A percentile compares a stretch with the other conserved stretches of the same genome.
Conservation (phyloP, 92 coral and sea anemone species). For the Galaxea fascicularis region DNA sequence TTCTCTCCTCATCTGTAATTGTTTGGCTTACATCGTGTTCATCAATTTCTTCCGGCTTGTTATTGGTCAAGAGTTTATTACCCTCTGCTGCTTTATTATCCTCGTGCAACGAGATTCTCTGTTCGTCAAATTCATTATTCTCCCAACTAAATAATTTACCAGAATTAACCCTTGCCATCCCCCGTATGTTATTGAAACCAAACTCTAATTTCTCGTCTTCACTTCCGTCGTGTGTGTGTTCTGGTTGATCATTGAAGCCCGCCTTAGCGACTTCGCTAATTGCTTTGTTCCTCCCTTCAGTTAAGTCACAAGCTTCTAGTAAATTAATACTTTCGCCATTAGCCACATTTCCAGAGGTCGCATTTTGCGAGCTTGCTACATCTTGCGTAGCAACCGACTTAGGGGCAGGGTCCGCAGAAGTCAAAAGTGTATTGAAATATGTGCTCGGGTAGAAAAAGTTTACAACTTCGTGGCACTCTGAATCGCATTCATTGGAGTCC, state of each 20-base stretch:
- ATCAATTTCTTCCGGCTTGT: constrained; percentile 54
- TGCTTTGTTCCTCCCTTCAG: constrained; percentile 11
- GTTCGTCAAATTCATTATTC: constrained; percentile 70
- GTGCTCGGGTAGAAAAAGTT: constrained; percentile 63
- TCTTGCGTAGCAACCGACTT: constrained; percentile 4
- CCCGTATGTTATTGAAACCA: constrained; percentile 34
- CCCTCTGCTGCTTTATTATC: constrained; percentile 55
- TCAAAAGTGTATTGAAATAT: constrained; percentile 2
- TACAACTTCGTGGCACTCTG: constrained; percentile 58
- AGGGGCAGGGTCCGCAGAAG: constrained; percentile 3
- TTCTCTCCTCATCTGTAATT: constrained; percentile 23
- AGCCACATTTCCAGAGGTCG: not conserved
- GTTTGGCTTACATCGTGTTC: constrained; percentile 47
- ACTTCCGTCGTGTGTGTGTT: constrained; percentile 69
- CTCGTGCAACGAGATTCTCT: constrained; percentile 59
- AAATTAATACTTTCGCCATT: not conserved
- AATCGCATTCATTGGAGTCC: constrained; percentile 52
- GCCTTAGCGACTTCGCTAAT: constrained; percentile 15
- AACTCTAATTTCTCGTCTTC: constrained; percentile 26
- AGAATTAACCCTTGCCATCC: constrained; percentile 72
- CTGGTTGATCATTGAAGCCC: constrained; percentile 40
- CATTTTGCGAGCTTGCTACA: not conserved
- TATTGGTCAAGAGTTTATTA: constrained; percentile 66
- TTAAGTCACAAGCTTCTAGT: not conserved
- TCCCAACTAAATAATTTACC: constrained; percentile 86